Evolutionary conservation across 1,140 invertebrate genomes (phyloP).

Genomic region (Calephelis nemesis): DNA sequence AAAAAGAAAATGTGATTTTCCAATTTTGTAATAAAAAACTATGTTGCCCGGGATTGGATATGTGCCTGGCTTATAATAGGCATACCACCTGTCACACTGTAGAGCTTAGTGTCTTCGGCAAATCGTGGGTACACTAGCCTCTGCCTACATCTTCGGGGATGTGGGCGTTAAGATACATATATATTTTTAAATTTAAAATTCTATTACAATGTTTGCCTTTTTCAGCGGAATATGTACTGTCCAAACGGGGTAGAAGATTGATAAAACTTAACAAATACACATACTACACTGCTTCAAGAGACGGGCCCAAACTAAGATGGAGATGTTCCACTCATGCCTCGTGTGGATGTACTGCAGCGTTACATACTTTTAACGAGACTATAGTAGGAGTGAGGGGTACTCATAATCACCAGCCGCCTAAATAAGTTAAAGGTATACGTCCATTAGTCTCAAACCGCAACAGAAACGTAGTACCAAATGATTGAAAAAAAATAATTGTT

Average conservation of each 20-base stretch:
- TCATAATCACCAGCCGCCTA: slow-evolving; percentile 9
- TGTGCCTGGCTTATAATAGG: too few species aligned
- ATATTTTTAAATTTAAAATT: too few species aligned
- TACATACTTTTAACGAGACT: slow-evolving; percentile 6
- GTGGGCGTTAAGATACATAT: too few species aligned
- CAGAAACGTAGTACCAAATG: too few species aligned
- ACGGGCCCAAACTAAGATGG: slow-evolving; percentile 17
- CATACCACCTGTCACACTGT: too few species aligned
- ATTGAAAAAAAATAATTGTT: too few species aligned
- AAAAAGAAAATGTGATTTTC: too few species aligned
- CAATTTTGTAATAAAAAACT: too few species aligned
- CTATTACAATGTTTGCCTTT: neutral
- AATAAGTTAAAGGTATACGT: neutral
- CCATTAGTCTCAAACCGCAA: neutral
- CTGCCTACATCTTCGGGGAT: too few species aligned
- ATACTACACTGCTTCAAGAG: slow-evolving; percentile 10
- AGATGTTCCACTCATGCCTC: slow-evolving; percentile 13
- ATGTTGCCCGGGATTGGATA: too few species aligned
- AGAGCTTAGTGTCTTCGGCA: too few species aligned
- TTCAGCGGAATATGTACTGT: slow-evolving; percentile 21
- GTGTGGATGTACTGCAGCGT: slow-evolving; percentile 4
- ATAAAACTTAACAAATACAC: slow-evolving; percentile 16
- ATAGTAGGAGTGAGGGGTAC: slow-evolving; percentile 1
- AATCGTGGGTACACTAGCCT: too few species aligned
- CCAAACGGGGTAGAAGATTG: slow-evolving; percentile 6